These are phyloP conservation scores for Plusia festucae DNA, from an alignment of 2,888 invertebrate species.

Conservation along the genomic window DNA sequence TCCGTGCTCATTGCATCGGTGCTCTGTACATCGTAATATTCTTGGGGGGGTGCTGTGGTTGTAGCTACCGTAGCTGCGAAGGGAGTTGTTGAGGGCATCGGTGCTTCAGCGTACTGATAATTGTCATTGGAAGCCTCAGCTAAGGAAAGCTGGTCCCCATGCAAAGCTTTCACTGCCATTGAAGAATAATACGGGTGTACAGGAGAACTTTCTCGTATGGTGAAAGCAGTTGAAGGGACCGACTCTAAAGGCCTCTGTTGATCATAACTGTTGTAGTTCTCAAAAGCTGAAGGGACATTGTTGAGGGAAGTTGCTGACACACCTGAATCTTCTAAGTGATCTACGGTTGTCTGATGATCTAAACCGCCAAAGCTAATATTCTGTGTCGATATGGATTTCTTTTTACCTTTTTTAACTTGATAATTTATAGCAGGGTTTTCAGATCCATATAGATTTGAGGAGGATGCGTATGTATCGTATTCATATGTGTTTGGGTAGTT, in stretches of 20 bases:
- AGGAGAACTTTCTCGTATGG: slow-evolving; percentile 77
- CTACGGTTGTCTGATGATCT: slow-evolving; percentile 77
- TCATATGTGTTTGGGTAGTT: slow-evolving; percentile 77
- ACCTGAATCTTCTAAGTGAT: slow-evolving; percentile 75
- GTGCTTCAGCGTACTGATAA: slow-evolving; percentile 78
- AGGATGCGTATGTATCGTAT: slow-evolving; percentile 78
- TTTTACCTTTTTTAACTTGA: slow-evolving; percentile 72
- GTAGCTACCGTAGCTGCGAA: slow-evolving; percentile 62
- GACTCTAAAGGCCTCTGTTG: slow-evolving; percentile 63
- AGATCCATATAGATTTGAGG: slow-evolving; percentile 73
- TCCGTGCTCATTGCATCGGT: slow-evolving; percentile 59
- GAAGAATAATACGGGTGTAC: slow-evolving; percentile 78
- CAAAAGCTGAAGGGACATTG: slow-evolving; percentile 69
- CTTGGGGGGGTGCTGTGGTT: slow-evolving; percentile 59
- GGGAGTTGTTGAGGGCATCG: slow-evolving; percentile 66
- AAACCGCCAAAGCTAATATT: slow-evolving; percentile 82
- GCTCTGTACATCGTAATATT: slow-evolving; percentile 60
- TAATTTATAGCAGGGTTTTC: slow-evolving; percentile 62
- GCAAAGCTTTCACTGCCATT: slow-evolving; percentile 78
- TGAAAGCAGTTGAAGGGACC: slow-evolving; percentile 71
- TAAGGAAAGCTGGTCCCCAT: slow-evolving; percentile 70
- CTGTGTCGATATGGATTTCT: slow-evolving; percentile 84
- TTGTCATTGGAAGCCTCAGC: slow-evolving; percentile 82
- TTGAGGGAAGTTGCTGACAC: slow-evolving; percentile 62
- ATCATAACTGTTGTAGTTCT: slow-evolving; percentile 68